These are phyloP conservation scores for Chrysopa pallens DNA, from an alignment of 1,140 invertebrate species.

Conservation along the genomic window DNA sequence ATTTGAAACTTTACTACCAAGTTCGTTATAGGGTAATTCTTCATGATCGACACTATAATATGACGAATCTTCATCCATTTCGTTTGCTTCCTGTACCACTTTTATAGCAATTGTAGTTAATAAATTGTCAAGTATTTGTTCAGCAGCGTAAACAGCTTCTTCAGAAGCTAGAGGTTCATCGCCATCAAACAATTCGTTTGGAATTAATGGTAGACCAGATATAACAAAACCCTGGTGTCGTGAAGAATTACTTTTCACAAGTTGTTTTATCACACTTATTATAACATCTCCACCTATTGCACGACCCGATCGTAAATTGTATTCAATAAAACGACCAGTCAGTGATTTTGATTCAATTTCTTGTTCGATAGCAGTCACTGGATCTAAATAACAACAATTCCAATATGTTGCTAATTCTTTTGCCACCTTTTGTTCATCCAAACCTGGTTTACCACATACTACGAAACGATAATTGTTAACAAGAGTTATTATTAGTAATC, in stretches of 20 bases:
- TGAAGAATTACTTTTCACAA: conserved; percentile 25
- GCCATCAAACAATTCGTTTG: conserved; percentile 17
- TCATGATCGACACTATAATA: conserved; percentile 5
- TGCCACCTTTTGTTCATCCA: conserved; percentile 26
- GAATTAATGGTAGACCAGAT: conserved; percentile 34
- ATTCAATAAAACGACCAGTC: conserved; percentile 29
- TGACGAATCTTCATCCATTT: conserved; percentile 13
- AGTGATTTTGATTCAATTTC: conserved; percentile 28
- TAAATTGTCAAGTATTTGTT: neutral
- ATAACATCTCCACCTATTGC: conserved; percentile 25
- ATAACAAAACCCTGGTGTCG: conserved; percentile 36
- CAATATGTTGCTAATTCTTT: conserved; percentile 29
- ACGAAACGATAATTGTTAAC: too few species aligned
- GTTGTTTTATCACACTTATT: conserved; percentile 25
- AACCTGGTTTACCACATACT: conserved; percentile 34
- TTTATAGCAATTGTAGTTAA: conserved; percentile 4
- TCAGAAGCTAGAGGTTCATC: conserved; percentile 10
- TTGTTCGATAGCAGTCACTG: conserved; percentile 27
- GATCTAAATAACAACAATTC: conserved; percentile 34
- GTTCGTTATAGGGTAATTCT: conserved; percentile 10
- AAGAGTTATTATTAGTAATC: too few species aligned
- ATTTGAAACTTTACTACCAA: conserved; percentile 4
- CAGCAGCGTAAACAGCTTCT: neutral
- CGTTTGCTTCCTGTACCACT: conserved; percentile 10
- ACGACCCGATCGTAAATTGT: conserved; percentile 29